These are phyloP conservation scores for Mesembrinibis cayennensis DNA, from an alignment of 2,113 vertebrate species.

Conservation along the genomic window DNA sequence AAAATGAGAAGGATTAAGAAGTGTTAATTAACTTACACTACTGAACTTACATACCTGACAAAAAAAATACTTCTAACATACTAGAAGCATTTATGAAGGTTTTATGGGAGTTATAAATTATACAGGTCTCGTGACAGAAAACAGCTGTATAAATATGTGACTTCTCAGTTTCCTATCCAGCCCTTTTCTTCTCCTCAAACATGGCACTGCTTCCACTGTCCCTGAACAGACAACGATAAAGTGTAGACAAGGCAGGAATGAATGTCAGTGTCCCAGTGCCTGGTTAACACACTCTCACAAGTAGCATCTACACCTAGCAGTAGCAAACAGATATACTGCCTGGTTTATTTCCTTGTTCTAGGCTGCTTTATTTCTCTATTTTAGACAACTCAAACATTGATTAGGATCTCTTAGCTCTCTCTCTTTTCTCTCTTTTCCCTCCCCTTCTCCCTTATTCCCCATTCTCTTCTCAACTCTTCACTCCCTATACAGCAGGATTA, in stretches of 20 bases:
- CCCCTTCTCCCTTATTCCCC: too few relatives aligned
- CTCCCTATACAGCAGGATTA: background rate
- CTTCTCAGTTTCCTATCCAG: background rate
- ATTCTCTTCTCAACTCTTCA: background rate
- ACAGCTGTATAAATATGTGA: background rate
- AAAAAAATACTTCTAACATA: background rate
- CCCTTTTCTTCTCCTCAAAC: background rate
- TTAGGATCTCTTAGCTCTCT: background rate
- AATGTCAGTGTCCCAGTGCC: background rate
- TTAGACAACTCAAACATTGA: background rate
- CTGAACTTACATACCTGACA: background rate
- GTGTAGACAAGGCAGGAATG: background rate
- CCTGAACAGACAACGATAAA: background rate
- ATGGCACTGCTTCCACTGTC: accelerated
- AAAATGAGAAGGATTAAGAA: background rate
- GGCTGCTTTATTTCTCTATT: background rate
- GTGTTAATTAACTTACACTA: background rate
- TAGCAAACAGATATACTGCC: background rate
- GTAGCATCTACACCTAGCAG: background rate
- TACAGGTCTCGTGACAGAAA: background rate
- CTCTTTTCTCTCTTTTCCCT: background rate
- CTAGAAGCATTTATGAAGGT: background rate
- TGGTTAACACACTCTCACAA: background rate
- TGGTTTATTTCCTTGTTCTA: background rate
- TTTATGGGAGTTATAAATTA: background rate